Evolutionary conservation across 2,888 invertebrate genomes (phyloP).

Genomic region (Hoplodrina blanda): DNA sequence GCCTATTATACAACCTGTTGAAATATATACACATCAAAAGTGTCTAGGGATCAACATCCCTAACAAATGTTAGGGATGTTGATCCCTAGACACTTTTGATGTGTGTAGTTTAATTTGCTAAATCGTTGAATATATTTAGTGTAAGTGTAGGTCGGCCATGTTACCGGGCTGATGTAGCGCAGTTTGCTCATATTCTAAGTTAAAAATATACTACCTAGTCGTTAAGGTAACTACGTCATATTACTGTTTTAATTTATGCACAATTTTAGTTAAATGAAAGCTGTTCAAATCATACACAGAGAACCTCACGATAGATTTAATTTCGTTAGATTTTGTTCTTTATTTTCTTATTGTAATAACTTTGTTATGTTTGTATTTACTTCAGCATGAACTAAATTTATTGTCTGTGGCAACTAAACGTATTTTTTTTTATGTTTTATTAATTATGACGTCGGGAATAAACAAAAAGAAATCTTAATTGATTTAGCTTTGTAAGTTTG

Average conservation of each 20-base stretch:
- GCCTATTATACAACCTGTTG: conserved; percentile 63
- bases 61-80: too few species aligned
- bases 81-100: too few species aligned
- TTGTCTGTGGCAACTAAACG: conserved; percentile 8
- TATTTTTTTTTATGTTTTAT: background rate
- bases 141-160: conserved; percentile 50
- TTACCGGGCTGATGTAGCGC: conserved; percentile 16
- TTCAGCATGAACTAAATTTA: background rate
- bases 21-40: too few species aligned
- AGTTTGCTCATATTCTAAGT: conserved; percentile 57
- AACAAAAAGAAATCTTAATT: background rate
- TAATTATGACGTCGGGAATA: background rate
- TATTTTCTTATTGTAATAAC: background rate
- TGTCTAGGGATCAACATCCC: too few species aligned
- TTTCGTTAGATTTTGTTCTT: background rate
- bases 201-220: conserved; percentile 33
- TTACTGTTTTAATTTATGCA: conserved; percentile 37
- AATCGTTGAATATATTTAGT: conserved; percentile 44
- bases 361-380: background rate
- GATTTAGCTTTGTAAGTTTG: conserved; percentile 12
- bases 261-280: conserved; percentile 19
- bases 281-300: background rate
- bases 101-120: conserved; percentile 60
- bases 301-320: conserved; percentile 1
- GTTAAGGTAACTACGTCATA: conserved; percentile 29